Conservation (phyloP, 2,797 vertebrate genomes). For the Ceryle rudis region DNA sequence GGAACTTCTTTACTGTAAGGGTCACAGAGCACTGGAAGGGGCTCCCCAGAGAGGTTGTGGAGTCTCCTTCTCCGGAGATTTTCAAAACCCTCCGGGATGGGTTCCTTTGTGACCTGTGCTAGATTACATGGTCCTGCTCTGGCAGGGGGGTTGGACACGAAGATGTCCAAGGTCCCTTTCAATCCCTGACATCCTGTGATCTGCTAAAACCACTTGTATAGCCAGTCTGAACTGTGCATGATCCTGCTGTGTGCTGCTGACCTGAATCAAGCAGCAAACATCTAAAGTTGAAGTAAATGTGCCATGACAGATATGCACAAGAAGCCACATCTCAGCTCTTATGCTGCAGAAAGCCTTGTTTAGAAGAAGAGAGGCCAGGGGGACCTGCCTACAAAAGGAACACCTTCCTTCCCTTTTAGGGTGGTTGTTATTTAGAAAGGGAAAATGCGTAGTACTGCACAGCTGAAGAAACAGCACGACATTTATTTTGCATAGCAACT, state of each 20-base stretch:
- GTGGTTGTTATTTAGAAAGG: slow-evolving; percentile 44
- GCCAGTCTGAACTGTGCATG: background rate
- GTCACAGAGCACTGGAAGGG: too few species aligned
- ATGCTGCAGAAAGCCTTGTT: background rate
- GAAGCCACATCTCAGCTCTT: background rate
- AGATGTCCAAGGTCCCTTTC: too few species aligned
- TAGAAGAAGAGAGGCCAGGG: background rate
- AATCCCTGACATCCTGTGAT: too few species aligned
- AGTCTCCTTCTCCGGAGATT: too few species aligned
- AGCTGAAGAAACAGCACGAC: slow-evolving; percentile 54
- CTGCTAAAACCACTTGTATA: background rate
- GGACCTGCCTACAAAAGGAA: background rate
- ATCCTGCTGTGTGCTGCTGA: background rate
- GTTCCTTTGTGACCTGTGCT: too few species aligned
- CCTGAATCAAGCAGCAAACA: background rate
- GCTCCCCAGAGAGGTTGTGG: too few species aligned
- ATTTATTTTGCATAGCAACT: slow-evolving; percentile 21
- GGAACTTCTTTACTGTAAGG: too few species aligned
- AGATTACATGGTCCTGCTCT: too few species aligned
- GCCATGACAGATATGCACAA: background rate
- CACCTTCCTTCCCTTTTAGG: slow-evolving; percentile 42
- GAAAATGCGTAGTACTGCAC: background rate
- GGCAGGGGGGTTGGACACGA: too few species aligned
- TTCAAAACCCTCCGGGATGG: too few species aligned
- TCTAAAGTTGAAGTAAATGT: rapidly evolving